phyloP scores from a whole-genome alignment of 2,113 vertebrate genomes.

The Genyomyrus donnyi region DNA sequence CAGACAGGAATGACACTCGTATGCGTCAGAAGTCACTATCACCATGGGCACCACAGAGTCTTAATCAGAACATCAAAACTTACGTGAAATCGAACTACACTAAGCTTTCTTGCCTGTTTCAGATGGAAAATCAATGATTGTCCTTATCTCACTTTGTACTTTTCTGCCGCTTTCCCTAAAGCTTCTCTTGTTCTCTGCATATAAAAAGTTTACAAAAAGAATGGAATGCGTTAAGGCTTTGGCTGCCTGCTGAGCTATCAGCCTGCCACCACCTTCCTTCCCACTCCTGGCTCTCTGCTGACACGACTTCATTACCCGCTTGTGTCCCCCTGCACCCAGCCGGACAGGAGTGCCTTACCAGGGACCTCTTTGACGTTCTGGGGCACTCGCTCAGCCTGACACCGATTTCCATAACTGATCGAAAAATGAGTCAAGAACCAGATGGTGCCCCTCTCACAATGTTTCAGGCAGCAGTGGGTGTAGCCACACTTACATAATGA shows the following conservation, averaged over 20 bases:
- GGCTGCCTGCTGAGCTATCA: constrained; percentile 24
- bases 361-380: background rate
- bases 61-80: background rate
- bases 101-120: background rate
- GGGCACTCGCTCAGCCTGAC: background rate
- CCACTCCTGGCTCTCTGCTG: constrained; percentile 9
- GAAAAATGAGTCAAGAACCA: background rate
- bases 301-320: constrained; percentile 41
- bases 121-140: background rate
- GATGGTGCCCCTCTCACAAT: background rate
- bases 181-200: constrained; percentile 28
- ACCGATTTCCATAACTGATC: background rate
- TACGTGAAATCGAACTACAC: background rate
- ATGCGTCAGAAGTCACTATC: background rate
- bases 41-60: background rate
- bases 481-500: background rate
- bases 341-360: background rate
- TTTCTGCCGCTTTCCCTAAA: background rate
- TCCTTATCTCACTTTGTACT: constrained; percentile 6
- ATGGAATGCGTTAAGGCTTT: constrained; percentile 29
- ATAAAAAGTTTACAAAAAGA: constrained; percentile 27
- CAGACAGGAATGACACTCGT: background rate
- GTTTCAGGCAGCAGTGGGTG: background rate
- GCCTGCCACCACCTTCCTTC: constrained; percentile 4
- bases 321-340: background rate